A percentile compares a stretch with the other conserved stretches of the same genome.
Conservation (phyloP, 2,113 vertebrate genomes). For the Genyomyrus donnyi region DNA sequence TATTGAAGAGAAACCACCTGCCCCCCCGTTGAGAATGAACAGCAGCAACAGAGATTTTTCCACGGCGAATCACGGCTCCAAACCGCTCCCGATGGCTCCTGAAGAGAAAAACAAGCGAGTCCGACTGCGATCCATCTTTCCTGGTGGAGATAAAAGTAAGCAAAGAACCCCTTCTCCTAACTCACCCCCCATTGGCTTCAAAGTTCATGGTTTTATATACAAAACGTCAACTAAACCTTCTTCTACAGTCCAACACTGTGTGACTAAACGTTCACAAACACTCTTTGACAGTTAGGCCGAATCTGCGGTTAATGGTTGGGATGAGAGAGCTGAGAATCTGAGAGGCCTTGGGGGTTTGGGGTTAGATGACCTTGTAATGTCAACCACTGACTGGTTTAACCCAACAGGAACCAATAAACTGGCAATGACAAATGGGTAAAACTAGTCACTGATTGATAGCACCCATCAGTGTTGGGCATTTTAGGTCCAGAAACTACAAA, state of each 20-base stretch:
- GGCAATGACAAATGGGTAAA: background rate
- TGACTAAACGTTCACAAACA: background rate
- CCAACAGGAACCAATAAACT: background rate
- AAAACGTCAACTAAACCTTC: background rate
- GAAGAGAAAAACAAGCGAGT: slow-evolving; percentile 99
- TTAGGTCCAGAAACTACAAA: background rate
- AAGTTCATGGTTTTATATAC: background rate
- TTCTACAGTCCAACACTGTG: background rate
- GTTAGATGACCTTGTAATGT: background rate
- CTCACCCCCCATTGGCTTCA: background rate
- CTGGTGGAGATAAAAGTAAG: slow-evolving; percentile 97
- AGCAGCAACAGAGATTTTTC: slow-evolving; percentile 95
- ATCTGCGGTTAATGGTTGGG: background rate
- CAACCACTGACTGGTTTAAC: background rate
- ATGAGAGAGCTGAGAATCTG: background rate
- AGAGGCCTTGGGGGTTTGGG: background rate
- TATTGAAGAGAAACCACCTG: slow-evolving; percentile 97
- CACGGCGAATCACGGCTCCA: slow-evolving; percentile 84
- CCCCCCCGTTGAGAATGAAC: slow-evolving; percentile 98
- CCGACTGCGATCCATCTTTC: slow-evolving; percentile 96
- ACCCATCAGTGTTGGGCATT: background rate
- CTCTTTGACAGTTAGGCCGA: background rate
- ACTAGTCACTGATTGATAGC: background rate
- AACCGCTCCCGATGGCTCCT: slow-evolving; percentile 96
- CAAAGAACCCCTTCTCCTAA: background rate